phyloP scores from a whole-genome alignment of 2,797 vertebrate species.

The Gambelia wislizenii region DNA sequence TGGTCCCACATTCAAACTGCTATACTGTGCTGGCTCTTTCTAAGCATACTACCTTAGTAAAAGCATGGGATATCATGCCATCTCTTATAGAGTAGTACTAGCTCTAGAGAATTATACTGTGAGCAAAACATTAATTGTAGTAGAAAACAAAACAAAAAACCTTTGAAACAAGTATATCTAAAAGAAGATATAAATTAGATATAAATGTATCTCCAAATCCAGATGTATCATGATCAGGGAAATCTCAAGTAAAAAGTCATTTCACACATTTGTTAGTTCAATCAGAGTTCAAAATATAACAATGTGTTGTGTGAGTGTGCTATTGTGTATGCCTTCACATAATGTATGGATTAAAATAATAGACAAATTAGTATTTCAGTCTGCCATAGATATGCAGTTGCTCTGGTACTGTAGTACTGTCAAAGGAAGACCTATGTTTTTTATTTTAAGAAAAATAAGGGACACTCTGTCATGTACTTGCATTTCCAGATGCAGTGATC shows the following conservation, averaged over 20 bases:
- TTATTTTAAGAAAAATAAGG: constrained; percentile 23
- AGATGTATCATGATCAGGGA: constrained; percentile 23
- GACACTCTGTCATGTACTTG: no score
- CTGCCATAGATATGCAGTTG: constrained; percentile 32
- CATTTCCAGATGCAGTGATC: no score
- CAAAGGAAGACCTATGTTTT: constrained; percentile 7
- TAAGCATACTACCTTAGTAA: constrained; percentile 16
- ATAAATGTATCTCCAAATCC: constrained; percentile 23
- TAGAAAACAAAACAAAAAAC: constrained; percentile 25
- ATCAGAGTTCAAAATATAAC: constrained; percentile 24
- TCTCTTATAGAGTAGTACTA: constrained; percentile 43
- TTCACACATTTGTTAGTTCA: background rate
- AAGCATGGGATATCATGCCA: constrained; percentile 16
- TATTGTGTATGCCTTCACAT: background rate
- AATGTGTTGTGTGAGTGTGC: background rate
- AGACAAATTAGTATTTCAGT: constrained; percentile 45
- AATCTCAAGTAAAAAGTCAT: constrained; percentile 28
- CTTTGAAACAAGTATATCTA: constrained; percentile 46
- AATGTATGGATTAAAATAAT: constrained; percentile 24
- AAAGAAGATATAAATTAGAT: constrained; percentile 22
- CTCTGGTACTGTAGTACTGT: background rate
- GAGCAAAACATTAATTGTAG: constrained; percentile 56
- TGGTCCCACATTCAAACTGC: no score
- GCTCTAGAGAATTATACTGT: constrained; percentile 24
- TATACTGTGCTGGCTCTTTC: background rate